These are phyloP conservation scores for Amphilophus citrinellus DNA, from an alignment of 2,113 vertebrate species.

Conservation along the genomic window DNA sequence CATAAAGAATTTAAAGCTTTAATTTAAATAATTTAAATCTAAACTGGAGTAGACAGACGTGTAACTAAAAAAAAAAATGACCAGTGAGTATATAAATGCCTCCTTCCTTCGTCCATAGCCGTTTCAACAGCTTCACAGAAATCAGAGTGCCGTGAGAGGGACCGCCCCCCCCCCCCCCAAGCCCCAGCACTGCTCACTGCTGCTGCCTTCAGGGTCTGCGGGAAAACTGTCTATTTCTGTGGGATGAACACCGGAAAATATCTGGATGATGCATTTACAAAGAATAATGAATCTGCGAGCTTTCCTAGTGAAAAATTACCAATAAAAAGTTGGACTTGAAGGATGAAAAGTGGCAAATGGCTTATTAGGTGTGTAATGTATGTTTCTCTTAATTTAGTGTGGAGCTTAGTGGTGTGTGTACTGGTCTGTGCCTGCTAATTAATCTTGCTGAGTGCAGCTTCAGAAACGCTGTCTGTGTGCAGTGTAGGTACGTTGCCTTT, in stretches of 20 bases:
- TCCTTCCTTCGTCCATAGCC: not conserved
- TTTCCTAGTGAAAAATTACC: not conserved
- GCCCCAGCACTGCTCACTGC: not conserved
- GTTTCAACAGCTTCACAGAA: not conserved
- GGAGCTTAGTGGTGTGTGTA: conserved; percentile 6
- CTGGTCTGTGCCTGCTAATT: conserved; percentile 96
- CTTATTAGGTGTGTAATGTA: too few relatives aligned
- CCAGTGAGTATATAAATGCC: not conserved
- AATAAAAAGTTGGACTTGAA: not conserved
- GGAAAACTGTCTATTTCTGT: not conserved
- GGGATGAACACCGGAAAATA: not conserved
- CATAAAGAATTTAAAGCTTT: not conserved
- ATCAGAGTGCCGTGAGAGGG: not conserved
- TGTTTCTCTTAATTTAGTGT: too few relatives aligned
- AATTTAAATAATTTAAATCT: too few relatives aligned
- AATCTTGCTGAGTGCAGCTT: conserved; percentile 98
- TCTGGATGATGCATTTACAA: not conserved
- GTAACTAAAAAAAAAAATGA: not conserved
- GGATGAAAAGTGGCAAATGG: not conserved
- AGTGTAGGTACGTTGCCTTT: too few relatives aligned
- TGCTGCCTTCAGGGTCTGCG: conserved; percentile 34
- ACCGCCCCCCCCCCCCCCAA: not conserved
- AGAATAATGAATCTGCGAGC: not conserved
- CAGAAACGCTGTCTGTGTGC: conserved; percentile 81
- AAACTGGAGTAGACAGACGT: not conserved